Conservation (phyloP, 1,140 invertebrate genomes). For the Adoxophyes honmai region DNA sequence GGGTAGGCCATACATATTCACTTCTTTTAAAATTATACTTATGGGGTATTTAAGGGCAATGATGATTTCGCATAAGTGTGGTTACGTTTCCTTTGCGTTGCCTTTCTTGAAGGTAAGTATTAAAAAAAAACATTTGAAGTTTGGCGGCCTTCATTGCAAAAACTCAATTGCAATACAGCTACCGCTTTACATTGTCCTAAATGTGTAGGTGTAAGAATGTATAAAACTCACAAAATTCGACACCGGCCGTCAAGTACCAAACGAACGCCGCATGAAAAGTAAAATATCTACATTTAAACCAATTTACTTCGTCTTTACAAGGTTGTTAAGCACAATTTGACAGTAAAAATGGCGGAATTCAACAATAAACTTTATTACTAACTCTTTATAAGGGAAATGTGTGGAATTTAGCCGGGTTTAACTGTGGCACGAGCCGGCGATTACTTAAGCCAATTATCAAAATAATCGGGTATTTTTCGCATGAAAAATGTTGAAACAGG, state of each 20-base stretch:
- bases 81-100: too few relatives aligned
- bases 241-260: background rate
- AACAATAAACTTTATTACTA: slow-evolving; percentile 15
- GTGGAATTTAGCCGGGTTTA: slow-evolving; percentile 1
- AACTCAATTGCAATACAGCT: background rate
- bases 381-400: slow-evolving; percentile 14
- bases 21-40: too few relatives aligned
- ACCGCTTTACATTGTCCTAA: slow-evolving; percentile 5
- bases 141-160: too few relatives aligned
- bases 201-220: slow-evolving; percentile 10
- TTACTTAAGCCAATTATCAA: slow-evolving; percentile 14
- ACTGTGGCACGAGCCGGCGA: slow-evolving; percentile 1
- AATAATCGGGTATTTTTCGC: slow-evolving; percentile 10
- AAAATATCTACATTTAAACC: slow-evolving; percentile 15
- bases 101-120: too few relatives aligned
- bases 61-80: too few relatives aligned
- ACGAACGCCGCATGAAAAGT: slow-evolving; percentile 1
- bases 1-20: too few relatives aligned
- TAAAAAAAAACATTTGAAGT: too few relatives aligned
- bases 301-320: slow-evolving; percentile 13
- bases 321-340: slow-evolving; percentile 14
- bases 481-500: background rate
- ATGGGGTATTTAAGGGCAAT: too few relatives aligned
- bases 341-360: slow-evolving; percentile 12
- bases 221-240: background rate